These are phyloP conservation scores for Pseudotriccus pelzelni DNA, from an alignment of 2,797 vertebrate species.

Conservation along the genomic window DNA sequence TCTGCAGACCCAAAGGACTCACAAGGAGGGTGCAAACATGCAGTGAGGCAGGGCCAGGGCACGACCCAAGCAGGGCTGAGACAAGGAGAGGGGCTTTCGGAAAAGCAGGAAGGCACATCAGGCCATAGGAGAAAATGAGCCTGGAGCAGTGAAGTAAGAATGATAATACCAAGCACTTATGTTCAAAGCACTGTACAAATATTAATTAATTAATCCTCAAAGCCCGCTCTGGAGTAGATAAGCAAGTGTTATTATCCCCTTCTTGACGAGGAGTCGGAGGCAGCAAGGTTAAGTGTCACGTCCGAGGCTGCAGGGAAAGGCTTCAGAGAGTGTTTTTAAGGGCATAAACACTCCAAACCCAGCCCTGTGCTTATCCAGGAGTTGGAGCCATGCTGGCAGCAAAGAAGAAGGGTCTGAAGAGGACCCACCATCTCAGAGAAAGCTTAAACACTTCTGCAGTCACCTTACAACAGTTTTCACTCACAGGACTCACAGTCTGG, in stretches of 20 bases:
- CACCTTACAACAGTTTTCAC: neutral
- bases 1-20: neutral
- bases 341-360: neutral
- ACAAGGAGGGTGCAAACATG: rapidly evolving
- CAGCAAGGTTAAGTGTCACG: slow-evolving; percentile 55
- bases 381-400: neutral
- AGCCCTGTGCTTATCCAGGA: neutral
- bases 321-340: neutral
- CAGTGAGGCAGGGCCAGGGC: neutral
- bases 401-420: neutral
- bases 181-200: slow-evolving; percentile 73
- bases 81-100: neutral
- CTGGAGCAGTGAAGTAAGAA: slow-evolving; percentile 49
- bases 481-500: rapidly evolving
- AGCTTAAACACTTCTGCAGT: neutral
- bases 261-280: slow-evolving; percentile 32
- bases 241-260: slow-evolving; percentile 69
- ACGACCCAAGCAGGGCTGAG: neutral
- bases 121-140: slow-evolving; percentile 58
- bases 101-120: slow-evolving; percentile 5
- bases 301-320: slow-evolving; percentile 17
- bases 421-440: neutral
- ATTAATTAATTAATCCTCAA: slow-evolving; percentile 74
- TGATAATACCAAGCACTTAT: slow-evolving; percentile 65
- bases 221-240: slow-evolving; percentile 65